A percentile compares a stretch with the other conserved stretches of the same genome.
Evolutionary conservation across 1,140 invertebrate species (phyloP).

Genomic region (Akabosia matsudoensis): DNA sequence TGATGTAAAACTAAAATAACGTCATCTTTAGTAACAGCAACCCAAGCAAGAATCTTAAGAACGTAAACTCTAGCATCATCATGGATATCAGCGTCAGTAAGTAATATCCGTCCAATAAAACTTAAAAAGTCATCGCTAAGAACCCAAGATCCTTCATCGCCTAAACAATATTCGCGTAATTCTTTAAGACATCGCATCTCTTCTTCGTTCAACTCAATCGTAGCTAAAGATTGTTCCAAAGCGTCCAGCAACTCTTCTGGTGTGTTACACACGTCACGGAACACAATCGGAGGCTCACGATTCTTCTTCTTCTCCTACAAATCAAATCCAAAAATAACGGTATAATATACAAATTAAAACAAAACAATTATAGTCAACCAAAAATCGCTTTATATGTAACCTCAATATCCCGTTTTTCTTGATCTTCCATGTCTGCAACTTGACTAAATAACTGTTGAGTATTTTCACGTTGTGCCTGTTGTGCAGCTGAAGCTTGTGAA

Average conservation of each 20-base stretch:
- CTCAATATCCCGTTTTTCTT: conserved; percentile 49
- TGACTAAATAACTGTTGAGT: too few species aligned
- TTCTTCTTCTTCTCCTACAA: conserved; percentile 71
- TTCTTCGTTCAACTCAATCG: conserved; percentile 48
- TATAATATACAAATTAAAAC: conserved; percentile 27
- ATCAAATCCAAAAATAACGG: conserved; percentile 55
- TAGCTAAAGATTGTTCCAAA: conserved; percentile 42
- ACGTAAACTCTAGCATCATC: conserved; percentile 44
- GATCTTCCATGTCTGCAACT: conserved; percentile 49
- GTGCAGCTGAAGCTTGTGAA: background rate
- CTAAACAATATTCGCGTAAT: conserved; percentile 76
- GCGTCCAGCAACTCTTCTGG: conserved; percentile 41
- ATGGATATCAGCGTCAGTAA: conserved; percentile 36
- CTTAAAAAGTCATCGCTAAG: conserved; percentile 80
- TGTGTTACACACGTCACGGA: conserved; percentile 49
- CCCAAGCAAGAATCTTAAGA: conserved; percentile 45
- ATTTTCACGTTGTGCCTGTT: background rate
- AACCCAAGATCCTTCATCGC: conserved; percentile 71
- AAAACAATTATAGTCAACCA: conserved; percentile 30
- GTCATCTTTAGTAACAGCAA: conserved; percentile 66
- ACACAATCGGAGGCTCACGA: conserved; percentile 79
- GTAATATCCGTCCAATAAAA: conserved; percentile 63
- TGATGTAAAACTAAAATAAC: conserved; percentile 84
- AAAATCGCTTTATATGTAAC: conserved; percentile 45
- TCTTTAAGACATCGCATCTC: conserved; percentile 55